These are phyloP conservation scores for Penelope pileata DNA, from an alignment of 2,113 vertebrate genomes.

Conservation along the genomic window DNA sequence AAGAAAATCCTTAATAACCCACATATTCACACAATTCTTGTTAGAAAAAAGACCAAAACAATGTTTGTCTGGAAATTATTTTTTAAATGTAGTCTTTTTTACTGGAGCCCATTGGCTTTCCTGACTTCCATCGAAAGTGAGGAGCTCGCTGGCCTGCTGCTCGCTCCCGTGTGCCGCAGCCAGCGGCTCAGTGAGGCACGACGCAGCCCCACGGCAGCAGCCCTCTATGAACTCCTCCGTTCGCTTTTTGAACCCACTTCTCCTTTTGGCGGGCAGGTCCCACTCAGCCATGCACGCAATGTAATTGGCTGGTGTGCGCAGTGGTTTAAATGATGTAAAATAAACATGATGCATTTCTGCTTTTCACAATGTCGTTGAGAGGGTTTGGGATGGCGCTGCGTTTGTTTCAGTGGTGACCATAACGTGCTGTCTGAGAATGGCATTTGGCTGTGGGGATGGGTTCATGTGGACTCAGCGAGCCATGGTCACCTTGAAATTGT, in stretches of 20 bases:
- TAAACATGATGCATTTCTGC: neutral
- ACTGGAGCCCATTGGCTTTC: neutral
- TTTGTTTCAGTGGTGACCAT: neutral
- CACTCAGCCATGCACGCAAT: neutral
- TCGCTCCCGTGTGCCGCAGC: neutral
- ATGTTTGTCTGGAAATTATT: neutral
- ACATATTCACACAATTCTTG: neutral
- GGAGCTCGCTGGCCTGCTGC: neutral
- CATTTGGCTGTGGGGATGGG: neutral
- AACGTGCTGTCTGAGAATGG: neutral
- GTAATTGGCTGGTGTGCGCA: neutral
- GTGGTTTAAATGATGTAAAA: neutral
- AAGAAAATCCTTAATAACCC: neutral
- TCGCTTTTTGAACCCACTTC: neutral
- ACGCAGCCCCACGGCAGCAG: neutral
- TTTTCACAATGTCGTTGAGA: neutral
- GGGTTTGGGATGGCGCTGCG: neutral
- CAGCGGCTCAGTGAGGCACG: accelerated
- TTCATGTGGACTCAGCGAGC: neutral
- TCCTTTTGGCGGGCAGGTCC: neutral
- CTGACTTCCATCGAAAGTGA: neutral
- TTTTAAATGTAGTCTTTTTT: neutral
- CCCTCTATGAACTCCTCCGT: neutral
- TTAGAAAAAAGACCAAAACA: neutral
- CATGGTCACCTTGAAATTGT: neutral